Base-by-base conservation (phyloP, 2,888 invertebrate genomes). In the Ptilodon capucinus region DNA sequence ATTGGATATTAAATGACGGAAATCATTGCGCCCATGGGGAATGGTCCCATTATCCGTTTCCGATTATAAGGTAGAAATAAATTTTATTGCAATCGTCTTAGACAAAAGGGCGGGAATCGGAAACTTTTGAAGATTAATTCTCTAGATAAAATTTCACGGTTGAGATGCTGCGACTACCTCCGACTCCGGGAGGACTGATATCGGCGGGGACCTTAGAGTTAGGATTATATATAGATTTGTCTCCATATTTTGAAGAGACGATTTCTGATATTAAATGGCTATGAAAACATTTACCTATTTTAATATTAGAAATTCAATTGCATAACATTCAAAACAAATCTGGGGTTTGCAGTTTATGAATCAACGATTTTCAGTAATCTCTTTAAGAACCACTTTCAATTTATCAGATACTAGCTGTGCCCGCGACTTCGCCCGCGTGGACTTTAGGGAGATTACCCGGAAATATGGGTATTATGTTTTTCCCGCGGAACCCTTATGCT, bases 61-160 rank as follows among this genome's bases (percentile, higher is more conserved):
- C 82, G 80, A 86, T 85, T 85, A 81, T 74, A 73, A 67, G 68
- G 38, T 71, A 65, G 69, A 70, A 81, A 84, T 85, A 85, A 84
- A 86, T 86, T 86, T 82, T 79, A 82, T 80, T 84, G 73, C 71
- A 74, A 73, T 67, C 74, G 76, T 76, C 73, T 79, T 75, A 86
- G 86, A 86, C 80, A 86, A 89, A 84, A 81, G 84, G 81, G 77
- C 78, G 66, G 62, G 62, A 60, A 60, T 60, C 74, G 72, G 71
- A 74, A 84, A 86, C 77, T 87, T 84, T 82, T 83, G 64, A 74
- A 87, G 90, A 89, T 90, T 90, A 87, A 90, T 89, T 87, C 83
- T 78, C 75, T 70, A 79, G 90, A 90, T 90, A 88, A 88, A 88
- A 90, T 87, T 89, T 86, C 84, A 84, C 86, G 85, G 79, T 81